Base-by-base conservation (phyloP, 1,140 invertebrate genomes). In the Lepidostoma basale region DNA sequence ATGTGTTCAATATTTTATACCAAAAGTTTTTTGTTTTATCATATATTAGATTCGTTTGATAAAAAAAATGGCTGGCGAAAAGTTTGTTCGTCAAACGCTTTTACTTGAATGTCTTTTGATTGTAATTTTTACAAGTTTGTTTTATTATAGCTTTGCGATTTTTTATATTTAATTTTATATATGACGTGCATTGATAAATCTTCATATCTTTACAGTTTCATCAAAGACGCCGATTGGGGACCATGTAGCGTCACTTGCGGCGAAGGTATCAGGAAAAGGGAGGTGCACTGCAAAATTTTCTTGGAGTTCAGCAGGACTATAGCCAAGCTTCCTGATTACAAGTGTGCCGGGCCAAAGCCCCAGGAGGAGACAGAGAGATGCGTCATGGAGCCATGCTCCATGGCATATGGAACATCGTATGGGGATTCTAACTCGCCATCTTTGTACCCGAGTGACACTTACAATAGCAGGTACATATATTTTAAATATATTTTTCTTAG, bases 201-300 rank as follows among this genome's bases (percentile, higher is more conserved):
- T 49, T 16, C 16, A 4, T 14, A 30, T 67, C 52, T 25, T 22
- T 40, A 60, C 79, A 86, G 85, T 67, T 86, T 83, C 76, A 85
- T 86, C 73, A 86, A 86, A 71, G 85, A 86, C 60, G 82, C 78
- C 30, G 88, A 92, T 60, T 98, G 95, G 95, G 89, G 92, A 8
- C 85, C 91, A 3, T 98, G 96, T 81, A 94, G 90, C 73, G 91
- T 92, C 0, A 90, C 90, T 0, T 98, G 96, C 77, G 95, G 95
- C 0, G 92, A 95, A 76, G 96, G 95, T 0, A 85, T 91, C 30
- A 85, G 91, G 9, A 89, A 88, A 63, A 86, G 94, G 4, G 86
- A 89, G 73, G 94, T 96, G 1, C 87, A 91, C 64, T 98, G 96
- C 81, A 96, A 96, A 84, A 96, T 98, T 72, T 96, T 94, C 79